Conservation (phyloP, 2,888 invertebrate genomes). For the Plemyria rubiginata region DNA sequence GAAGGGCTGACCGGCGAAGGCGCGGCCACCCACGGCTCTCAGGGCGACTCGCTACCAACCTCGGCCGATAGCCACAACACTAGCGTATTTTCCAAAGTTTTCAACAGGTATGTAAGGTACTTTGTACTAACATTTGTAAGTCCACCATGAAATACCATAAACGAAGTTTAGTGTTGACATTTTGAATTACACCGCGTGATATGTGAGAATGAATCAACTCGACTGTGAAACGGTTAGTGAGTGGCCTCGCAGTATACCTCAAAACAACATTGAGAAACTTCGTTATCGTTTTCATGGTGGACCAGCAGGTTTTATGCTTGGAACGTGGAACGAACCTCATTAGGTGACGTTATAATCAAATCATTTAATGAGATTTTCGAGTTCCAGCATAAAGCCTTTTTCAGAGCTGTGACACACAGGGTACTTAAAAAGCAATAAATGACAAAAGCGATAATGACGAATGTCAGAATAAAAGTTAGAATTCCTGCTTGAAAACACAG, state of each 20-base stretch:
- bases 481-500: neutral
- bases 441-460: neutral
- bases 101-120: slow-evolving; percentile 88
- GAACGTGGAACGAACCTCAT: neutral
- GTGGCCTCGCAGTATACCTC: neutral
- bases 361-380: neutral
- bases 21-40: slow-evolving; percentile 69
- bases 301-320: neutral
- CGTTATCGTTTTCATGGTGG: neutral
- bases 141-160: neutral
- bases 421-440: neutral
- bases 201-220: no score
- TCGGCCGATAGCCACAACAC: slow-evolving; percentile 87
- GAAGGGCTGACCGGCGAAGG: slow-evolving; percentile 93
- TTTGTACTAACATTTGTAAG: neutral
- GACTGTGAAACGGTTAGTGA: no score
- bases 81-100: slow-evolving; percentile 95
- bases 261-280: neutral
- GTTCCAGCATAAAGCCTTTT: neutral
- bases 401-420: neutral
- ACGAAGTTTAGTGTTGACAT: no score
- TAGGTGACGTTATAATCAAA: neutral
- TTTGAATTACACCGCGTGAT: no score
- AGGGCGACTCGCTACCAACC: slow-evolving; percentile 83
- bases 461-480: neutral